Evolutionary conservation across 2,113 vertebrate species (phyloP), one percentile per base, ranked within the genome.

Genomic region (Paraplagusia blochii): DNA sequence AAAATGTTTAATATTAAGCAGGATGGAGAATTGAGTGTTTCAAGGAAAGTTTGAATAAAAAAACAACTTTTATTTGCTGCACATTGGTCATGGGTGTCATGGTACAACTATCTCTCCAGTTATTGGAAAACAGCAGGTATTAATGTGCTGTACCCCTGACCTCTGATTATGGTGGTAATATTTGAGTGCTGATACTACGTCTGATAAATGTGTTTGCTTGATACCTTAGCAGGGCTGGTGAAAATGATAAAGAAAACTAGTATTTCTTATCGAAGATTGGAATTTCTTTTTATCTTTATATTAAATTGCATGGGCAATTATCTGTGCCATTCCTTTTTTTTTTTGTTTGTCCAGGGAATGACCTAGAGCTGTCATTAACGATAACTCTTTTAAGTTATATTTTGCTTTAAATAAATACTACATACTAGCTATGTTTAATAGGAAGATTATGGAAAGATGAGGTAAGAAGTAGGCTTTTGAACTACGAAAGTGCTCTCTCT

Each of bases 11-110:
- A 69, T 85, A 84, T 78, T 54, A 77, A 78, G 64, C 67, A 45
- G 56, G 48, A 18, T 48, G 55, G 73, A 82, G 83, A 87, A 73
- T 88, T 80, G 87, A 76, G 80, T 78, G 74, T 84, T 81, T 85
- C 79, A 69, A 76, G 66, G 62, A 60, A 51, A 63, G 72, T 78
- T 53, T 60, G 72, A 70, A 74, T 69, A 82, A 44, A 80, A 76
- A 82, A 65, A 39, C 15, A 63, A 68, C 19, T 63, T 61, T 63
- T 45, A n/a, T 19, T 39, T 17, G 66, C 63, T 70, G 38, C 64
- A 63, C 62, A 19, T 14, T 33, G 57, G 56, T 80, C 59, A 85
- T 84, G 74, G 71, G 14, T 87, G 85, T 76, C 49, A 11, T 83
- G 85, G 80, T 8, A 19, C 56, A 53, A 29, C 66, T 76, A 58